Conservation (phyloP, 2,888 invertebrate genomes). For the Meghimatium bilineatum region DNA sequence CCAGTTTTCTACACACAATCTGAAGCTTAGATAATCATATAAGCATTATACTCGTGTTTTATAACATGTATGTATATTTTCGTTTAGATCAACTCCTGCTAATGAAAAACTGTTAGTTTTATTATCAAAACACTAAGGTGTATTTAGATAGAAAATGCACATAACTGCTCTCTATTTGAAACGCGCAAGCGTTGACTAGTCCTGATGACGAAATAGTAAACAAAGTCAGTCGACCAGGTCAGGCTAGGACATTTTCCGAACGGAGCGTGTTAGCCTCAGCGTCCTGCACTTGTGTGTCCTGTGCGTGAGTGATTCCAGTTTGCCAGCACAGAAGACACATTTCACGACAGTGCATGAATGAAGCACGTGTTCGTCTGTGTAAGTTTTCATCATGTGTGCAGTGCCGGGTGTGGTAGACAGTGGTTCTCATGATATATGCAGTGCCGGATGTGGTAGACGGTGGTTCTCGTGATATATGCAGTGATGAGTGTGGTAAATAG, state of each 20-base stretch:
- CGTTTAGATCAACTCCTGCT: neutral
- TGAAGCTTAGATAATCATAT: neutral
- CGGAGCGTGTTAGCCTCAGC: constrained; percentile 1
- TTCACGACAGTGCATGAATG: neutral
- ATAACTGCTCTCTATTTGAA: too few species aligned
- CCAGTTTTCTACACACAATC: neutral
- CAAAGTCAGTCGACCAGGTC: neutral
- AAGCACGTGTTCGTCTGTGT: too few species aligned
- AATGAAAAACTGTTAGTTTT: too few species aligned
- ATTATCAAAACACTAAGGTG: too few species aligned
- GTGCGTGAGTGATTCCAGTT: neutral
- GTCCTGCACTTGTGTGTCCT: neutral
- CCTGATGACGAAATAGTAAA: neutral
- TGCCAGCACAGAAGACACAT: neutral
- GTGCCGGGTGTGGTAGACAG: too few species aligned
- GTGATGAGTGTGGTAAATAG: too few species aligned
- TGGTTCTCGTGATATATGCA: too few species aligned
- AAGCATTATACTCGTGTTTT: neutral
- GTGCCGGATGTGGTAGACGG: too few species aligned
- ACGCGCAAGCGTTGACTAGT: neutral
- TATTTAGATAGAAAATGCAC: too few species aligned
- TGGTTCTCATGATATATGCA: too few species aligned
- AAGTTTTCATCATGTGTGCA: too few species aligned
- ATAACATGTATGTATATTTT: neutral
- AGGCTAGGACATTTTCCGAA: constrained; percentile 1